phyloP scores from a whole-genome alignment of 1,140 invertebrate species.

The Caenorhabditis elegans region WBcel235 BX284604.4:17352501-17353000 shows the following conservation, averaged over 20 bases:
- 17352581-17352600: not conserved
- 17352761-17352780: not conserved
- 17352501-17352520: not conserved
- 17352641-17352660: not conserved
- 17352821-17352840: not conserved
- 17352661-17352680: not conserved
- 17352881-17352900: too few species aligned
- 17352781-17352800: not conserved
- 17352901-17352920: too few species aligned
- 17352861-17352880: not conserved
- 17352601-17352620: not conserved
- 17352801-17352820: not conserved
- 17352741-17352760: not conserved
- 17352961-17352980: too few species aligned
- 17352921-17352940: too few species aligned
- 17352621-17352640: not conserved
- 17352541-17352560: not conserved
- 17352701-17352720: not conserved
- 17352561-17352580: not conserved
- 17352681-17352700: not conserved
- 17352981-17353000: too few species aligned
- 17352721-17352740: not conserved
- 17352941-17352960: too few species aligned
- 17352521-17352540: not conserved
- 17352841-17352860: not conserved